phyloP scores from a whole-genome alignment of 2,888 invertebrate species.

The Cepaea hortensis region DNA sequence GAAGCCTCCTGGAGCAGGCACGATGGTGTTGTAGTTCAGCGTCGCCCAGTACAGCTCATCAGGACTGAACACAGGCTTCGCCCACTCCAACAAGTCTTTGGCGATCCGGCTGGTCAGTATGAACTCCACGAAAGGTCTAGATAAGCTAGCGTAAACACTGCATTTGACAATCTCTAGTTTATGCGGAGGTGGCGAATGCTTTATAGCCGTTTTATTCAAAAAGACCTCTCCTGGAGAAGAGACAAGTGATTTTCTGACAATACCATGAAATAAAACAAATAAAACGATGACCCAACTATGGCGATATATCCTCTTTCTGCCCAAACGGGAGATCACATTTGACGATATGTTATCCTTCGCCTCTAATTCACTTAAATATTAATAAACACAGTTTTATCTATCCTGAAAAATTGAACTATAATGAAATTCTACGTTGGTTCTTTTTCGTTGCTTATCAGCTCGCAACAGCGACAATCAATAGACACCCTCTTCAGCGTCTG shows the following conservation, averaged over 20 bases:
- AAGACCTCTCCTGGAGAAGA: neutral
- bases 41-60: constrained; percentile 74
- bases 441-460: too few species aligned
- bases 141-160: constrained; percentile 69
- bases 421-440: too few species aligned
- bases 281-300: too few species aligned
- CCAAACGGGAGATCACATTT: too few species aligned
- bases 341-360: too few species aligned
- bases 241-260: neutral
- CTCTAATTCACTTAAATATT: too few species aligned
- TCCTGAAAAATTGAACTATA: too few species aligned
- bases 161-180: constrained; percentile 63
- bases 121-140: constrained; percentile 67
- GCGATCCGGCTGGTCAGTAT: constrained; percentile 58
- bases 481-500: too few species aligned
- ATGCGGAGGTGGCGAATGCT: constrained; percentile 34
- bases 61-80: constrained; percentile 69
- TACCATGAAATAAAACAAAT: too few species aligned
- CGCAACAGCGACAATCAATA: too few species aligned
- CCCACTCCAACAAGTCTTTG: constrained; percentile 66
- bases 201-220: neutral
- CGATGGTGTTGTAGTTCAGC: constrained; percentile 63
- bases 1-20: constrained; percentile 69
- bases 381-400: too few species aligned
- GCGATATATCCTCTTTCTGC: too few species aligned